A percentile compares a stretch with the other conserved stretches of the same genome.
Evolutionary conservation across 2,113 vertebrate species (phyloP).

Genomic region (Macheiramphus alcinus): DNA sequence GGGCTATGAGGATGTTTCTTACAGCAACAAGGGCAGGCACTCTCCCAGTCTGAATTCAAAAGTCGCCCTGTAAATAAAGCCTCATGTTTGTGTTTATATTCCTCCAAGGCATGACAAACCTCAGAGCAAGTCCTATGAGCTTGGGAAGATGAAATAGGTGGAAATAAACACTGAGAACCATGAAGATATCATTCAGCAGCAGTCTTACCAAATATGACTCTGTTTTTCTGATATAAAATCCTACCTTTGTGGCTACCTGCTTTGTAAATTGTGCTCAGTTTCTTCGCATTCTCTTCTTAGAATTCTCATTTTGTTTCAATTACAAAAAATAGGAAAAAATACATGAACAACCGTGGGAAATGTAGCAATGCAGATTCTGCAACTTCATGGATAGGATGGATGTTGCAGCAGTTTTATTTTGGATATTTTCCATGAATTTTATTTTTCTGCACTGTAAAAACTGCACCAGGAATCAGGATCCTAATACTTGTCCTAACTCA

Average conservation of each 20-base stretch:
- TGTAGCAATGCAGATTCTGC: neutral
- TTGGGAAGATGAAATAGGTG: neutral
- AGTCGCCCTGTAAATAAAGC: neutral
- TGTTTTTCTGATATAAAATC: neutral
- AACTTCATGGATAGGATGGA: neutral
- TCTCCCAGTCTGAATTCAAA: neutral
- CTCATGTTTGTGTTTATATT: neutral
- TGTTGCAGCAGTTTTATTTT: neutral
- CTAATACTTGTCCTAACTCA: neutral
- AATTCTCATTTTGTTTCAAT: neutral
- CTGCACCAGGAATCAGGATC: neutral
- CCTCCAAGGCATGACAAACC: neutral
- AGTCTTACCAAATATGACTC: neutral
- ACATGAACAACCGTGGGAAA: neutral
- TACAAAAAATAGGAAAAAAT: neutral
- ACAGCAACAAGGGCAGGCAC: accelerated
- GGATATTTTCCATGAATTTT: neutral
- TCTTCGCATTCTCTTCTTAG: neutral
- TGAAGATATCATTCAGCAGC: neutral
- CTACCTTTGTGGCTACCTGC: neutral
- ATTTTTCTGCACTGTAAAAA: neutral
- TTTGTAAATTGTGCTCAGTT: neutral
- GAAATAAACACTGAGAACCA: neutral
- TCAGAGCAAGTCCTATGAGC: neutral
- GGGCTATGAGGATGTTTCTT: neutral